Base-by-base conservation (phyloP, 2,888 invertebrate species). In the Acronicta alni region DNA sequence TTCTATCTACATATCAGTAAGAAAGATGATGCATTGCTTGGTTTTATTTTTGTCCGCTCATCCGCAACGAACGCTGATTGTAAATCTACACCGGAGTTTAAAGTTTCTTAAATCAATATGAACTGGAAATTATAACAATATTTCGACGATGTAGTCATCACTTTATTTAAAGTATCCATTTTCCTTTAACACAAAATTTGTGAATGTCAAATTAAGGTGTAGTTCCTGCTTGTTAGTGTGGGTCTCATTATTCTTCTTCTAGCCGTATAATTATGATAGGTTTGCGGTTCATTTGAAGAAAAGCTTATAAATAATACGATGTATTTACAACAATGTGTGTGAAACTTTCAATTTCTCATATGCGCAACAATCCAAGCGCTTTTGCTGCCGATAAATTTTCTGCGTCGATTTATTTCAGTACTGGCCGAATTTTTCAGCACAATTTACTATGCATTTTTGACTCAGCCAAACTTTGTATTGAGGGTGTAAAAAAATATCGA, bases 381-480 rank as follows among this genome's bases (percentile, higher is more conserved):
- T n/a, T n/a, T n/a, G n/a, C n/a, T n/a, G n/a, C 18, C 42, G 30
- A 67, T 63, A 57, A 70, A 70, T 63, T 54, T 45, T 63, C 39
- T 57, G 42, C 18, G 45, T 48, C 41, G 49, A 46, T 70, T 70
- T 59, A 63, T 70, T 67, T 54, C 26, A 54, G 38, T 30, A 37
- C 18, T 44, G 17, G 23, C 52, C 46, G 55, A 58, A 51, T 57
- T 56, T 46, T 43, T 49, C 30, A 56, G 9, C 41, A 46, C 18
- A 39, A 46, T 26, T 16, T 43, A 20, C 10, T 49, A 18, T 42
- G 43, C 47, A 67, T 62, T 59, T 67, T 54, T 16, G 38, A 47
- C 44, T 30, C 30, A 12, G n/a, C 35, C 6, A 17, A 41, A 66
- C 35, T 6, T 38, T 3, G 17, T 26, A n/a, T 58, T 15, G 14